phyloP scores from a whole-genome alignment of 1,140 invertebrate species.

The Hyphantria cunea region DNA sequence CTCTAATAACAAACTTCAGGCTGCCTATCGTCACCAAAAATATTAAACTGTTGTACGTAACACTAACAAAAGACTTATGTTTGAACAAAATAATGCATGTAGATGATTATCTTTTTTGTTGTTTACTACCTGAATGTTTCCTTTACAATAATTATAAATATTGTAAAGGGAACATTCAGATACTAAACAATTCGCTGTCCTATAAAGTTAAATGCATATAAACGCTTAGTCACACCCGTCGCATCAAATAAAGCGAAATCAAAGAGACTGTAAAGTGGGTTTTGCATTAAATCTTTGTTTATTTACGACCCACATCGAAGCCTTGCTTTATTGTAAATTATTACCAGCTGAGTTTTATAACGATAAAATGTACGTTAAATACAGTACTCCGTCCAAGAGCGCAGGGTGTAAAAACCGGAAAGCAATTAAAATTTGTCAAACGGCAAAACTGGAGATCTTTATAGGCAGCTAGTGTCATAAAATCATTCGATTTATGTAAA shows the following conservation, averaged over 20 bases:
- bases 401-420: constrained; percentile 50
- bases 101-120: no score
- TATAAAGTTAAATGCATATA: constrained; percentile 23
- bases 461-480: constrained; percentile 55
- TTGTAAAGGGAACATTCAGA: no score
- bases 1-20: no score
- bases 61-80: no score
- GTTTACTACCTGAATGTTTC: no score
- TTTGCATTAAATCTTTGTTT: constrained; percentile 61
- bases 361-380: constrained; percentile 57
- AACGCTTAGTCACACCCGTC: constrained; percentile 33
- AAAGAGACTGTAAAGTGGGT: constrained; percentile 51
- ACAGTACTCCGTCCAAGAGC: constrained; percentile 48
- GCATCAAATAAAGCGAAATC: constrained; percentile 49
- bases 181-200: constrained; percentile 13
- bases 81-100: no score
- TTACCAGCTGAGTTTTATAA: constrained; percentile 48
- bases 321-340: constrained; percentile 57
- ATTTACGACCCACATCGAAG: constrained; percentile 55
- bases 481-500: constrained; percentile 63
- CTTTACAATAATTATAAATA: no score
- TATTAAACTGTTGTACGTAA: no score
- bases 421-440: constrained; percentile 73
- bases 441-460: constrained; percentile 54
- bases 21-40: no score